Conservation (phyloP, 2,797 vertebrate species). For the Myotis myotis region DNA sequence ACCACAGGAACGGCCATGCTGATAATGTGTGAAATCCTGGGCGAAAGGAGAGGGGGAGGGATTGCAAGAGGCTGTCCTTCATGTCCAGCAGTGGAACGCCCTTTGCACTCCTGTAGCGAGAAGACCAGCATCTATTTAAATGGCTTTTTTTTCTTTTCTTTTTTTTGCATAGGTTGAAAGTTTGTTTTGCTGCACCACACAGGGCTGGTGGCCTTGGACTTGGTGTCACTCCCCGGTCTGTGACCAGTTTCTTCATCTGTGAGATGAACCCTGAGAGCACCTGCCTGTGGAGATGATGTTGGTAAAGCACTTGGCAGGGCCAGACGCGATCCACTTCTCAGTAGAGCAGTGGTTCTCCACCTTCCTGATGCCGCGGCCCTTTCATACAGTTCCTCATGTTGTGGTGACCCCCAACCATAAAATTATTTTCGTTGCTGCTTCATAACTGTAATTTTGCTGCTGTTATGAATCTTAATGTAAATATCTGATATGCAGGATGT, state of each 20-base stretch:
- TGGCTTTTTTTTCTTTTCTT: too few relatives aligned
- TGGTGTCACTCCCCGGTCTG: neutral
- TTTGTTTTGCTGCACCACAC: neutral
- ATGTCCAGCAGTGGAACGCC: neutral
- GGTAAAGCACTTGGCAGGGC: neutral
- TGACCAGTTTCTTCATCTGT: neutral
- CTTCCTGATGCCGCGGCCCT: too few relatives aligned
- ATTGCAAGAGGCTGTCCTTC: neutral
- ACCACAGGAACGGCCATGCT: neutral
- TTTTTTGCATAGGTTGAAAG: neutral
- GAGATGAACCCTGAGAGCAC: neutral
- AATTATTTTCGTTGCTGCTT: too few relatives aligned
- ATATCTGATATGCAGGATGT: too few relatives aligned
- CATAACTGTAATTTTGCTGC: too few relatives aligned
- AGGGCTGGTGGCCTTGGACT: neutral
- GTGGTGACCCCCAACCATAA: too few relatives aligned
- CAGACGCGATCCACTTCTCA: neutral
- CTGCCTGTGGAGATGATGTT: neutral
- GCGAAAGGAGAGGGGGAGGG: neutral
- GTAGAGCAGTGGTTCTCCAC: too few relatives aligned
- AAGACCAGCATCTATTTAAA: neutral
- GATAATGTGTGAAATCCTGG: neutral
- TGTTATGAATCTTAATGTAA: too few relatives aligned
- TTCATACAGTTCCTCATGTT: too few relatives aligned
- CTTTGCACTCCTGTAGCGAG: neutral